Percentiles rank a stretch among this genome's conserved stretches.
Evolutionary conservation across 2,797 vertebrate species (phyloP).

Genomic region (Clarias laeviceps): DNA sequence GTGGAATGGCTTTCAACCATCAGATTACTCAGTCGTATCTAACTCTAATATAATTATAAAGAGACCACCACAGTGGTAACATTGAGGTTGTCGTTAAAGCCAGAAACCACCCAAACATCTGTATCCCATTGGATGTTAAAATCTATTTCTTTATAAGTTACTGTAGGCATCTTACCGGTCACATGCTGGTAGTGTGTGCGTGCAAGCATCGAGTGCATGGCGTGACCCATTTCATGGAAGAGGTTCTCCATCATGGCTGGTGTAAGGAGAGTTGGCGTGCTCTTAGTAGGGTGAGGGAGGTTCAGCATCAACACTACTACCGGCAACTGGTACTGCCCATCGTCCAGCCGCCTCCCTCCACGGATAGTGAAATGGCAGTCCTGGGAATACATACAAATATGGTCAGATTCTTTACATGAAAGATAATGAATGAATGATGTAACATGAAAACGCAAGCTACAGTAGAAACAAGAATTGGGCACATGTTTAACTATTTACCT

Average conservation of each 20-base stretch:
- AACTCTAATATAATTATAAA: background rate
- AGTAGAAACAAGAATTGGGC: background rate
- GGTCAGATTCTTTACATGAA: background rate
- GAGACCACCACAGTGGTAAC: background rate
- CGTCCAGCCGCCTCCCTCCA: constrained; percentile 83
- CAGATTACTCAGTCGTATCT: no score
- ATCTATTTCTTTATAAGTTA: background rate
- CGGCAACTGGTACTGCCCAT: constrained; percentile 89
- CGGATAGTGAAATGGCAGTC: constrained; percentile 98
- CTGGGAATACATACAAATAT: constrained; percentile 64
- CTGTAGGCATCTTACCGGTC: constrained; percentile 77
- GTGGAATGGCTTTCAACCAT: no score
- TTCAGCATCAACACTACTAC: constrained; percentile 95
- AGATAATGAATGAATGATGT: no score
- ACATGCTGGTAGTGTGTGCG: constrained; percentile 95
- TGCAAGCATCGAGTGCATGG: constrained; percentile 98
- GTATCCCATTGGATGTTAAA: background rate
- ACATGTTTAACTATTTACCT: background rate
- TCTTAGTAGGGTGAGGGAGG: constrained; percentile 80
- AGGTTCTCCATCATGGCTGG: constrained; percentile 99
- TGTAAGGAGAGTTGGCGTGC: constrained; percentile 83
- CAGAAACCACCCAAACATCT: background rate
- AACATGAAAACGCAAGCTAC: background rate
- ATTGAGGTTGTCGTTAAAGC: background rate
- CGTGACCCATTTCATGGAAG: constrained; percentile 98